phyloP scores from a whole-genome alignment of 2,888 invertebrate genomes.

The Ellobium chinense region DNA sequence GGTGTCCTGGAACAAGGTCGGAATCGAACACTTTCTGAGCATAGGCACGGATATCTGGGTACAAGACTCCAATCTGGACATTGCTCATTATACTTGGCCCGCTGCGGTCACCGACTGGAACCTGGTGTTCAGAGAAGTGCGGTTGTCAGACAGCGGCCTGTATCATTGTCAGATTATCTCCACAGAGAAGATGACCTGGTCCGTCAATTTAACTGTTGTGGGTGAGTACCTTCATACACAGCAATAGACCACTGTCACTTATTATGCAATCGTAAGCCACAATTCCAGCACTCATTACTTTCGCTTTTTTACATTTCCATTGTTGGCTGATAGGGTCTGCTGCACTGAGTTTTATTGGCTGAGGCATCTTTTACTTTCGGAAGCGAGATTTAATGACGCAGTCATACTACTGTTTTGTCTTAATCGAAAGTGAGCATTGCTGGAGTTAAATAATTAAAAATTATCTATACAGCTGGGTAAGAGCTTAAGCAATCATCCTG shows the following conservation, averaged over 20 bases:
- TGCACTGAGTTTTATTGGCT: no score
- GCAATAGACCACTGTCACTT: background rate
- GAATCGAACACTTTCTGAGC: constrained; percentile 52
- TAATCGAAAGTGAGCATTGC: no score
- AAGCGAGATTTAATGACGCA: no score
- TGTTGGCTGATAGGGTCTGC: no score
- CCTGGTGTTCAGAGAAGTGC: constrained; percentile 48
- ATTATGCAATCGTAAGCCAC: background rate
- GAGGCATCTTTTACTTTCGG: no score
- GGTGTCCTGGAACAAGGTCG: constrained; percentile 53
- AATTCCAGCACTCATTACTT: no score
- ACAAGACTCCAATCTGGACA: constrained; percentile 48
- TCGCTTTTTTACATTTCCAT: no score
- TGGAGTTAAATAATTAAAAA: no score
- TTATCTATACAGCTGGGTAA: no score
- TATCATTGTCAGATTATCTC: constrained; percentile 55
- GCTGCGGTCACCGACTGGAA: constrained; percentile 52
- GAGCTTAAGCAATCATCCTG: no score
- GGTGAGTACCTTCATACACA: constrained; percentile 41
- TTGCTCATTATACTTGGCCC: constrained; percentile 49
- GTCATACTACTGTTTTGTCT: no score
- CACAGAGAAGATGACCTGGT: constrained; percentile 48
- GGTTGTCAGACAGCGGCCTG: constrained; percentile 48
- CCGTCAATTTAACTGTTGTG: constrained; percentile 48
- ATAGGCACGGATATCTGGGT: constrained; percentile 54